Evolutionary conservation across 2,113 vertebrate genomes (phyloP), one percentile per base, ranked within the genome.

Genomic region (Melozone crissalis): DNA sequence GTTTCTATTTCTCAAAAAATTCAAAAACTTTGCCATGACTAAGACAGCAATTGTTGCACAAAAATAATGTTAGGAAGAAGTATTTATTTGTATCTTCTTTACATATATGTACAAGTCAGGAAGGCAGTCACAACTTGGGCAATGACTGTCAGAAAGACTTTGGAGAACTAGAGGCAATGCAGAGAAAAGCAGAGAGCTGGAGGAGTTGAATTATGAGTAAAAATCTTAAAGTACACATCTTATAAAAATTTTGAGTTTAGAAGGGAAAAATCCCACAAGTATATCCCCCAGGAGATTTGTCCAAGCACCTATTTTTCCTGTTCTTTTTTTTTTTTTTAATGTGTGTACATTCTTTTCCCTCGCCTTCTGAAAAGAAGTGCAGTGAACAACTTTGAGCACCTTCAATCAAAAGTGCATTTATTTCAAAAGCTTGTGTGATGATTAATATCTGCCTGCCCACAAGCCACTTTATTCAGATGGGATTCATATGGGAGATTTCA

Each of bases 361-460:
- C 1, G 4, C 18, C 5, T 27, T 71, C 46, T 61, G 19, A 26
- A 62, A 83, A 65, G 21, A 81, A 62, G 9, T 28, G 17, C 7
- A 51, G 35, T 39, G 65, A 89, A 87, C 16, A 79, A 79, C 33
- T 90, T 49, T 22, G 9, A 92, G 54, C 13, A 80, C 41, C 54
- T 93, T 93, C 75, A 75, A 10, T 79, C 58, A 43, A 30, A 85
- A 69, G 19, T 24, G 46, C 21, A 80, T 86, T 90, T 85, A 62
- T 57, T 96, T 92, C 88, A 83, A 77, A 86, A 26, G 14, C 59
- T 72, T 71, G 15, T 2, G 1, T 37, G 37, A 41, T 94, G 88
- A 92, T 95, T 90, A 92, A 80, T 86, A 92, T 39, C 79, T 93
- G 37, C n/a, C 52, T 89, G 63, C 92, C 82, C 85, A 88, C 51